A percentile compares a stretch with the other conserved stretches of the same genome.
These are phyloP conservation scores for Myopa testacea DNA, from an alignment of 2,888 invertebrate species.

Conservation along the genomic window DNA sequence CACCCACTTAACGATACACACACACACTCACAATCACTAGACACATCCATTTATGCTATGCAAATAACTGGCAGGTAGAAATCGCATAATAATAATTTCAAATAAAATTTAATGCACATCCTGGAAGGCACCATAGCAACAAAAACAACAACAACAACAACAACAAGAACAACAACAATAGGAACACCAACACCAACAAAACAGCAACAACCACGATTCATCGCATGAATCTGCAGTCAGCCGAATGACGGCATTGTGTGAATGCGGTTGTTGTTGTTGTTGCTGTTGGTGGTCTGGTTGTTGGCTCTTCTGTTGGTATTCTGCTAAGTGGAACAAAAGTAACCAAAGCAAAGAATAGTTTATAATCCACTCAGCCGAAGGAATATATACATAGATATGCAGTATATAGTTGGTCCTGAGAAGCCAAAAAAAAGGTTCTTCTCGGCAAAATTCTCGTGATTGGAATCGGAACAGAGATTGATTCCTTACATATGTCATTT, in stretches of 20 bases:
- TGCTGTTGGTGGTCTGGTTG: not conserved
- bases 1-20: not conserved
- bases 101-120: constrained; percentile 34
- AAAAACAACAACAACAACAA: not conserved
- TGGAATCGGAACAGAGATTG: too few species aligned
- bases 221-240: constrained; percentile 13
- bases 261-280: not conserved
- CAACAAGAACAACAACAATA: not conserved
- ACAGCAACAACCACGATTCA: constrained; percentile 4
- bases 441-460: too few species aligned
- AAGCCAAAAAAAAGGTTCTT: too few species aligned
- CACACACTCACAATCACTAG: not conserved
- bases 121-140: constrained; percentile 18
- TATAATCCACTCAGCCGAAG: not conserved
- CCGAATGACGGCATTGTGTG: constrained; percentile 16
- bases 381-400: too few species aligned
- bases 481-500: too few species aligned
- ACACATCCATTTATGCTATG: constrained; percentile 24
- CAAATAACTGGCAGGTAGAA: constrained; percentile 30
- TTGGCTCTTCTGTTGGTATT: not conserved
- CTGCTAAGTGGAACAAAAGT: not conserved
- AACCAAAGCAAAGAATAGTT: not conserved
- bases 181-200: not conserved
- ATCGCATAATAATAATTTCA: constrained; percentile 30
- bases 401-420: too few species aligned